Evolutionary conservation across 2,888 invertebrate genomes (phyloP).

Genomic region (Tortrix viridana): DNA sequence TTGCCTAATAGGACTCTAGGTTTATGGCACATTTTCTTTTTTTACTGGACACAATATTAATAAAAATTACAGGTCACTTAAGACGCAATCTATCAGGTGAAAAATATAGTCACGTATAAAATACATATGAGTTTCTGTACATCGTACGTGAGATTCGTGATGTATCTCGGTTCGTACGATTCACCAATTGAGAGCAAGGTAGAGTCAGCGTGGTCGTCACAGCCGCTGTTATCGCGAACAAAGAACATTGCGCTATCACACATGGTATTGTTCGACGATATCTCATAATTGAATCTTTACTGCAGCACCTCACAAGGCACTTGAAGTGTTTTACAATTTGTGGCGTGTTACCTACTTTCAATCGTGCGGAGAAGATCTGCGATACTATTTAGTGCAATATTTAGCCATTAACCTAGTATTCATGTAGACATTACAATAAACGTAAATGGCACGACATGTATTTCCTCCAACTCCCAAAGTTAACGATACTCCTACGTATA

Average conservation of each 20-base stretch:
- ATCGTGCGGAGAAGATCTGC: conserved; percentile 18
- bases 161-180: conserved; percentile 36
- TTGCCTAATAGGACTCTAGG: no score
- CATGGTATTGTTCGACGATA: conserved; percentile 72
- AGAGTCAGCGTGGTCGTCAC: conserved; percentile 61
- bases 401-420: conserved; percentile 21
- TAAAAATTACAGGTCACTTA: no score
- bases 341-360: conserved; percentile 32
- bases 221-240: conserved; percentile 60
- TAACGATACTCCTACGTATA: conserved; percentile 26
- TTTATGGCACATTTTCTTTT: no score
- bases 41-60: no score
- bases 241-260: conserved; percentile 68
- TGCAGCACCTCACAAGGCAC: conserved; percentile 56
- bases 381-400: conserved; percentile 28
- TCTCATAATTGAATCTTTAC: conserved; percentile 77
- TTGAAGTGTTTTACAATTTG: conserved; percentile 25
- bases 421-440: no score
- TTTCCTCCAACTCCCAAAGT: conserved; percentile 21
- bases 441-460: conserved; percentile 1
- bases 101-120: conserved; percentile 1
- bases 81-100: no score
- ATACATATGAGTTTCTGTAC: conserved; percentile 30
- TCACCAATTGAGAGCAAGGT: conserved; percentile 58
- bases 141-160: conserved; percentile 26